These are phyloP conservation scores for Scaptomyza flava DNA, from an alignment of 2,888 invertebrate genomes.

Conservation along the genomic window DNA sequence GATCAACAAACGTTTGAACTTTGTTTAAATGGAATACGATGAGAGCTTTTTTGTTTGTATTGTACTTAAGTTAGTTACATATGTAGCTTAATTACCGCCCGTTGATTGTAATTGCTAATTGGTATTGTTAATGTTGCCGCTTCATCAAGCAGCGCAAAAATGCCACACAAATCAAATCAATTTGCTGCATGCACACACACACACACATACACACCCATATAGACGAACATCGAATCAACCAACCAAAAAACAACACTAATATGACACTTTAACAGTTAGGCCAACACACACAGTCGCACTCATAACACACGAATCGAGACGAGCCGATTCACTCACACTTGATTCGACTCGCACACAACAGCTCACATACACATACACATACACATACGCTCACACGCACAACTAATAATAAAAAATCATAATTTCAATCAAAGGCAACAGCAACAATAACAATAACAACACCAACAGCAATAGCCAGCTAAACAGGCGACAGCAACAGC, in stretches of 20 bases:
- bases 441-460: conserved; percentile 32
- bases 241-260: conserved; percentile 78
- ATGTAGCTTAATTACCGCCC: conserved; percentile 53
- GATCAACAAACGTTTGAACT: too few species aligned
- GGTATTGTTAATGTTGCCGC: conserved; percentile 50
- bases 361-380: conserved; percentile 26
- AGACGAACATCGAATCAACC: conserved; percentile 59
- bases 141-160: conserved; percentile 62
- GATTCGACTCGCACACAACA: conserved; percentile 38
- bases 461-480: conserved; percentile 20
- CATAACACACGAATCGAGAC: conserved; percentile 21
- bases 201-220: conserved; percentile 23
- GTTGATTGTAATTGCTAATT: conserved; percentile 54
- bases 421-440: conserved; percentile 75
- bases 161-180: conserved; percentile 78
- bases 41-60: neutral
- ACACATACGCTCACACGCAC: conserved; percentile 26
- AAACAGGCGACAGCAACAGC: conserved; percentile 19
- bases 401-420: conserved; percentile 72
- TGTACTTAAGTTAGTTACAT: conserved; percentile 6
- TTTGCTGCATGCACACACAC: conserved; percentile 61
- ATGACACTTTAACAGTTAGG: conserved; percentile 79
- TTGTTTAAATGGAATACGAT: neutral
- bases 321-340: conserved; percentile 53
- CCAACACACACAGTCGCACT: conserved; percentile 46